Evolutionary conservation across 2,797 vertebrate species (phyloP).

Genomic region (Triplophysa yarkandensis): DNA sequence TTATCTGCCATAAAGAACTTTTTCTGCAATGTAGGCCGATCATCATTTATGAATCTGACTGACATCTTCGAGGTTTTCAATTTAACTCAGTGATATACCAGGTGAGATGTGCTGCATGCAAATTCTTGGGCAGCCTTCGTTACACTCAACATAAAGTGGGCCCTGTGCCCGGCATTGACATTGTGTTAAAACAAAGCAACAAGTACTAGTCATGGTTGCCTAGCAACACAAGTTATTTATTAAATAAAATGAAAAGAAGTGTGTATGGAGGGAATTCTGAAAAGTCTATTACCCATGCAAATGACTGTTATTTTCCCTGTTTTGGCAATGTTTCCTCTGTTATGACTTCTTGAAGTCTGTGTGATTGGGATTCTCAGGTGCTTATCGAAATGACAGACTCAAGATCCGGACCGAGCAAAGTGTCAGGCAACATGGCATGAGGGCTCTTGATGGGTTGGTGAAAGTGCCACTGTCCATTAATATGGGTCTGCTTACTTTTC

Average conservation of each 20-base stretch:
- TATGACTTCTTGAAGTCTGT: slow-evolving; percentile 54
- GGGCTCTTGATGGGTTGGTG: slow-evolving; percentile 40
- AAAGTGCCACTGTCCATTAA: slow-evolving; percentile 30
- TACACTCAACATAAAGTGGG: slow-evolving; percentile 56
- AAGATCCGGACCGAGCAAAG: slow-evolving; percentile 30
- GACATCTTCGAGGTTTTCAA: slow-evolving; percentile 18
- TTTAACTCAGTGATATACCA: slow-evolving; percentile 2
- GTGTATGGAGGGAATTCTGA: slow-evolving; percentile 18
- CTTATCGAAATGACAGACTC: slow-evolving; percentile 58
- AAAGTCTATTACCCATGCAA: slow-evolving; percentile 70
- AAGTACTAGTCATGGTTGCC: slow-evolving; percentile 71
- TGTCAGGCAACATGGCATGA: slow-evolving; percentile 51
- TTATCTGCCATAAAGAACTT: slow-evolving; percentile 11
- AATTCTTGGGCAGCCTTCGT: slow-evolving; percentile 39
- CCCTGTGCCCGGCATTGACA: slow-evolving; percentile 61
- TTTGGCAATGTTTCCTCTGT: slow-evolving; percentile 60
- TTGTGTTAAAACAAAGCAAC: slow-evolving; percentile 67
- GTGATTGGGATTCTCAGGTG: slow-evolving; percentile 57
- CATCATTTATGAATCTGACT: slow-evolving; percentile 6
- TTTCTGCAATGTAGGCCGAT: not conserved
- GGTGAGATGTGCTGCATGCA: slow-evolving; percentile 20
- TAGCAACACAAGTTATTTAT: slow-evolving; percentile 77
- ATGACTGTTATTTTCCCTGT: slow-evolving; percentile 64
- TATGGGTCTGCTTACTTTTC: slow-evolving; percentile 38
- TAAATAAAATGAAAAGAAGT: slow-evolving; percentile 61